Evolutionary conservation across 2,888 invertebrate species (phyloP).

Genomic region (Rhogogaster chlorosoma): DNA sequence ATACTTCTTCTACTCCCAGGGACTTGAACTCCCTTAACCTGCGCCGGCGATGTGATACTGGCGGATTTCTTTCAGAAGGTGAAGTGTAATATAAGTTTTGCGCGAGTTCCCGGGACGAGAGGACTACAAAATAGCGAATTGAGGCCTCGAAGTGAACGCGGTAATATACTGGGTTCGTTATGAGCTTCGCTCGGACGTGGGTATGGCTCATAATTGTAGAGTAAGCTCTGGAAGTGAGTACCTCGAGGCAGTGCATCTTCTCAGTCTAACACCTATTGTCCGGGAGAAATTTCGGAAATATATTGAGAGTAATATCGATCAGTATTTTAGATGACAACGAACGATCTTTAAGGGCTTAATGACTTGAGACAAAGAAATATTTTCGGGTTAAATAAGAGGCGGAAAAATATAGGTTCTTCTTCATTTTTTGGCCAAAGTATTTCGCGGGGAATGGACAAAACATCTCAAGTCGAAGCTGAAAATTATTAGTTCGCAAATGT

Average conservation of each 20-base stretch:
- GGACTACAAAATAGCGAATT: conserved; percentile 48
- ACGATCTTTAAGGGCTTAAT: neutral
- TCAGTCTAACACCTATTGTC: conserved; percentile 72
- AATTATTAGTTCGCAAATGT: conserved; percentile 76
- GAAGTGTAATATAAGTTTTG: neutral
- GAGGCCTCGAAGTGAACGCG: conserved; percentile 51
- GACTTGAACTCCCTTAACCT: neutral
- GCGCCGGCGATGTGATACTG: neutral
- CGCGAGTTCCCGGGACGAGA: conserved; percentile 34
- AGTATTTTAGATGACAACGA: neutral
- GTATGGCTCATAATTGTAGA: conserved; percentile 77
- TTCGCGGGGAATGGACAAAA: conserved; percentile 67
- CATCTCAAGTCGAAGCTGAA: conserved; percentile 68
- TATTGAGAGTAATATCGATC: neutral
- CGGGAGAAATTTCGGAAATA: conserved; percentile 49
- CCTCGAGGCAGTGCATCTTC: conserved; percentile 69
- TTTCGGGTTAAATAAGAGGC: neutral
- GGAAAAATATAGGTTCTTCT: neutral
- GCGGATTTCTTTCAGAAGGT: neutral
- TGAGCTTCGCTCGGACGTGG: conserved; percentile 73
- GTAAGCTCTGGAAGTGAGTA: conserved; percentile 68
- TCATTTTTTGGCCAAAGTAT: neutral
- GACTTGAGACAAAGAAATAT: neutral
- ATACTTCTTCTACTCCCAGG: neutral
- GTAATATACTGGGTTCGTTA: conserved; percentile 76